phyloP scores from a whole-genome alignment of 2,113 vertebrate species.

The Thunnus maccoyii region DNA sequence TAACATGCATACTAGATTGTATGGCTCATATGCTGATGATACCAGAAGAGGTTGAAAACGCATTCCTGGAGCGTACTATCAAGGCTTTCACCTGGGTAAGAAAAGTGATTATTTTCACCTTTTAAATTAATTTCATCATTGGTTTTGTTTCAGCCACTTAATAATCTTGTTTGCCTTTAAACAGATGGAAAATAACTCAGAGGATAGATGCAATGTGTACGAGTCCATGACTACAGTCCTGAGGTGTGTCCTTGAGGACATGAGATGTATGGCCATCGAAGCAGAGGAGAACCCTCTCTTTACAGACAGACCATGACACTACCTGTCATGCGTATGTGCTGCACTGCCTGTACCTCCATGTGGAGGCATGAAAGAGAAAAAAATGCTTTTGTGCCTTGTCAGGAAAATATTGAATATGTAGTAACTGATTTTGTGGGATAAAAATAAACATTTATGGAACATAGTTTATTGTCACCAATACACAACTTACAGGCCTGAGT shows the following conservation, averaged over 20 bases:
- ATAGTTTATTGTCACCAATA: slow-evolving; percentile 4
- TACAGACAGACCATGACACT: background rate
- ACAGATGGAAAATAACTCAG: slow-evolving; percentile 85
- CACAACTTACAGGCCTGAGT: slow-evolving; percentile 17
- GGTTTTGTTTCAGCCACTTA: background rate
- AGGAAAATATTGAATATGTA: slow-evolving; percentile 19
- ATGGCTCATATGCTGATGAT: slow-evolving; percentile 87
- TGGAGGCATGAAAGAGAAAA: slow-evolving; percentile 1
- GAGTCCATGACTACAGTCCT: slow-evolving; percentile 87
- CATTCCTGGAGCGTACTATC: slow-evolving; percentile 88
- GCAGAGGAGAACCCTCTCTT: slow-evolving; percentile 45
- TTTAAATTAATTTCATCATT: background rate
- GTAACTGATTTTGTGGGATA: background rate
- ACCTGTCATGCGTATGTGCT: background rate
- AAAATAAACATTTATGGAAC: slow-evolving; percentile 3
- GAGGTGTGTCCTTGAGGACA: slow-evolving; percentile 85
- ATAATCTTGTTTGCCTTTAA: slow-evolving; percentile 54
- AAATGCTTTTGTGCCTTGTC: slow-evolving; percentile 68
- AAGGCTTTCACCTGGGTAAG: slow-evolving; percentile 94
- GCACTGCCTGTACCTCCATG: background rate
- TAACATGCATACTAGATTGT: slow-evolving; percentile 91
- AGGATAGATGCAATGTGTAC: slow-evolving; percentile 85
- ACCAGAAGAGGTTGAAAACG: slow-evolving; percentile 89
- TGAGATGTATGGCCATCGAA: slow-evolving; percentile 79
- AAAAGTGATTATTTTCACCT: background rate